phyloP scores from a whole-genome alignment of 53 echinoderm and acorn worm species.

The Mesocentrotus franciscanus region DNA sequence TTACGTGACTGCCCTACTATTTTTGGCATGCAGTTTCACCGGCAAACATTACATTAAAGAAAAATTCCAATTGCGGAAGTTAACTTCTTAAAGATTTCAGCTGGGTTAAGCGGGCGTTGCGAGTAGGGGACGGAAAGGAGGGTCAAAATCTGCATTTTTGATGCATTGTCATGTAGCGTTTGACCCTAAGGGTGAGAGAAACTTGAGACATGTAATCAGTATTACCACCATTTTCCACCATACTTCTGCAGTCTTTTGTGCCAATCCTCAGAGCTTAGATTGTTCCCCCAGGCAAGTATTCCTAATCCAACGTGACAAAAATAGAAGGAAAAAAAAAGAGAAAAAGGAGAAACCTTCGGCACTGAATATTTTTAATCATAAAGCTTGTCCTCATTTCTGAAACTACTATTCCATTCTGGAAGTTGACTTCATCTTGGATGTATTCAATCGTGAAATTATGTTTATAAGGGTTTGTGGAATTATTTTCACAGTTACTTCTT shows the following conservation, averaged over 20 bases:
- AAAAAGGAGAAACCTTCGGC: neutral
- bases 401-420: neutral
- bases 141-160: constrained; percentile 44
- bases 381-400: neutral
- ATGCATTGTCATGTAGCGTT: constrained; percentile 48
- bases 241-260: neutral
- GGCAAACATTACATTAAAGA: neutral
- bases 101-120: neutral
- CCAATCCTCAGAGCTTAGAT: neutral
- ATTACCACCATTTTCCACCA: constrained; percentile 24
- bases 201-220: constrained; percentile 38
- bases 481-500: too few relatives aligned
- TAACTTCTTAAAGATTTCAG: neutral
- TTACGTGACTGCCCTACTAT: neutral
- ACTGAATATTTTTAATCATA: constrained; percentile 8
- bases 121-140: neutral
- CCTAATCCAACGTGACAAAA: neutral
- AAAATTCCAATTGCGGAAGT: neutral
- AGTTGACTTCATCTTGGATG: neutral
- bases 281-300: neutral
- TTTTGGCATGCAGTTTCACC: neutral
- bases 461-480: neutral
- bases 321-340: neutral
- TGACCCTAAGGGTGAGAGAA: constrained; percentile 5
- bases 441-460: neutral